These are phyloP conservation scores for Cyprinodon diabolis DNA, from an alignment of 2,797 vertebrate genomes.

Conservation along the genomic window DNA sequence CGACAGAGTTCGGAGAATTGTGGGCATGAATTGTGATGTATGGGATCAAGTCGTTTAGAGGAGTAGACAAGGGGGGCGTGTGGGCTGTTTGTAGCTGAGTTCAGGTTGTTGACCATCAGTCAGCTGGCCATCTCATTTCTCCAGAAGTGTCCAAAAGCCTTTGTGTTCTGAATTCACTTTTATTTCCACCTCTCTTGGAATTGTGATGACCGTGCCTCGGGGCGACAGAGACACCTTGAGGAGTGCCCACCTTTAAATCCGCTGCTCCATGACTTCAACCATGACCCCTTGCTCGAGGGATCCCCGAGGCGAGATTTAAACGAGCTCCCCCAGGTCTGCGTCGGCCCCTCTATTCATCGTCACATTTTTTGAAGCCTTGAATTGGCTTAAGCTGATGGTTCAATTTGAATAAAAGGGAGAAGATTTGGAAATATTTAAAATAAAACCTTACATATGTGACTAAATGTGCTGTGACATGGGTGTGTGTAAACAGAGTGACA, in stretches of 20 bases:
- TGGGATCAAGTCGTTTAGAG: constrained; percentile 60
- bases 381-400: constrained; percentile 56
- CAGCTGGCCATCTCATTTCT: constrained; percentile 76
- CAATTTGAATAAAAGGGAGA: constrained; percentile 51
- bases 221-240: constrained; percentile 85
- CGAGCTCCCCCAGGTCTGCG: constrained; percentile 83
- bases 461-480: constrained; percentile 63
- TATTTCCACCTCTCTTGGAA: constrained; percentile 81
- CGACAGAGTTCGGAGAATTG: constrained; percentile 41
- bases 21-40: constrained; percentile 56
- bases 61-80: constrained; percentile 11
- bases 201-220: constrained; percentile 83
- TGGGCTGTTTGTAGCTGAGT: constrained; percentile 57
- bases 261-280: constrained; percentile 80
- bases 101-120: constrained; percentile 68
- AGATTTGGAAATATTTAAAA: constrained; percentile 58
- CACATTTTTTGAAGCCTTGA: constrained; percentile 57
- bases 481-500: constrained; percentile 31
- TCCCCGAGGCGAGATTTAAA: constrained; percentile 88
- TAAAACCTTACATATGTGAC: constrained; percentile 53
- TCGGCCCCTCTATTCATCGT: constrained; percentile 55
- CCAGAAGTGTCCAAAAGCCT: constrained; percentile 82
- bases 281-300: constrained; percentile 84
- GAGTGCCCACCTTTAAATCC: constrained; percentile 84
- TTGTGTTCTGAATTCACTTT: constrained; percentile 81